Conservation (phyloP, 1,140 invertebrate genomes). For the Camponotus vicinus region DNA sequence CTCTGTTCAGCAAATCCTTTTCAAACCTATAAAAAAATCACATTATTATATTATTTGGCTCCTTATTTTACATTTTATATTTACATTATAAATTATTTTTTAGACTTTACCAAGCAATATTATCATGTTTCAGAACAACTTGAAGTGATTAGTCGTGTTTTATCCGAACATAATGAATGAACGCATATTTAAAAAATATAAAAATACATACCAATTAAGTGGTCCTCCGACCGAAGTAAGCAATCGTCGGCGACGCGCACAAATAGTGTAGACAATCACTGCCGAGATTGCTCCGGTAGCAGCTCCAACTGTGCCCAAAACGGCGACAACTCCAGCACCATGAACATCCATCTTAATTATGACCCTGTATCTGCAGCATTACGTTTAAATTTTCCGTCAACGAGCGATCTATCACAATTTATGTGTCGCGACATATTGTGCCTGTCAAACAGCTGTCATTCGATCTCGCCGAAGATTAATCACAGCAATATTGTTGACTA, state of each 20-base stretch:
- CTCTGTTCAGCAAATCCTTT: slow-evolving; percentile 79
- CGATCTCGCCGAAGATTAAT: background rate
- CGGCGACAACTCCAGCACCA: slow-evolving; percentile 76
- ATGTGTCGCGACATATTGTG: background rate
- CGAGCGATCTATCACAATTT: background rate
- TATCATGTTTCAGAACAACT: background rate
- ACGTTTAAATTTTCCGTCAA: background rate
- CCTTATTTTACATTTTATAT: background rate
- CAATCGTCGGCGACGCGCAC: slow-evolving; percentile 73
- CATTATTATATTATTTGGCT: background rate
- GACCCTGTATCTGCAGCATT: background rate
- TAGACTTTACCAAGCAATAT: background rate
- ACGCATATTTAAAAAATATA: background rate
- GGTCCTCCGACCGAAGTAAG: slow-evolving; percentile 71
- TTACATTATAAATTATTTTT: background rate
- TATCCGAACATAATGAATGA: background rate
- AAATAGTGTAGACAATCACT: slow-evolving; percentile 78
- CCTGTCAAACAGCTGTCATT: slow-evolving; percentile 3
- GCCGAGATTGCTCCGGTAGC: slow-evolving; percentile 80
- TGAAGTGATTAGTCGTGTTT: background rate
- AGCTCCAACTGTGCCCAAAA: slow-evolving; percentile 78
- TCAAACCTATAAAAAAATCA: slow-evolving; percentile 75
- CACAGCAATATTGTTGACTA: background rate
- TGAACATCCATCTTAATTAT: slow-evolving; percentile 75
- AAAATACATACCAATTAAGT: slow-evolving; percentile 76